Conservation (phyloP, 2,888 invertebrate species). For the Hesperia comma region DNA sequence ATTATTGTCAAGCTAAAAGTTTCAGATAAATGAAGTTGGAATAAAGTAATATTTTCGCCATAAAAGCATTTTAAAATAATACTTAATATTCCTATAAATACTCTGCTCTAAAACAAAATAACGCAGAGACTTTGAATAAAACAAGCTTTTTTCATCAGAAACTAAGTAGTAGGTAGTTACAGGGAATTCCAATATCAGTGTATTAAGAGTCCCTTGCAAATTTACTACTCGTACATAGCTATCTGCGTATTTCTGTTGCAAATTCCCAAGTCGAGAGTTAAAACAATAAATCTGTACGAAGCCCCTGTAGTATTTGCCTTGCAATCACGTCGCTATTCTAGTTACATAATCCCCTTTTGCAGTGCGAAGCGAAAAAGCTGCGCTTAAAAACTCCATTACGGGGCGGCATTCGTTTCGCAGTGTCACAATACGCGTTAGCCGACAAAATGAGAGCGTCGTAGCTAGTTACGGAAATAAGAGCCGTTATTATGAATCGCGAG, state of each 20-base stretch:
- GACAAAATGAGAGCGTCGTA: constrained; percentile 75
- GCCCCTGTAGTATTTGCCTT: constrained; percentile 60
- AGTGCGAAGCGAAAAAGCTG: constrained; percentile 66
- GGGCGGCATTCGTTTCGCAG: constrained; percentile 70
- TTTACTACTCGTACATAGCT: constrained; percentile 19
- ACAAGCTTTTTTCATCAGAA: background rate
- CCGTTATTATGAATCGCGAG: constrained; percentile 71
- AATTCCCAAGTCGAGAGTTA: constrained; percentile 55
- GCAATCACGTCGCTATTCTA: constrained; percentile 67
- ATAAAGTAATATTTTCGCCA: too few species aligned
- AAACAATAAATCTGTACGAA: constrained; percentile 62
- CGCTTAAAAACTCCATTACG: constrained; percentile 76
- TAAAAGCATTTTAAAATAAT: too few species aligned
- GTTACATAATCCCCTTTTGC: constrained; percentile 70
- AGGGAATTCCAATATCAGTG: constrained; percentile 13
- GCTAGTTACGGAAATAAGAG: constrained; percentile 80
- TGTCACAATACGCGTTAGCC: constrained; percentile 78
- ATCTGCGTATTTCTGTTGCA: constrained; percentile 48
- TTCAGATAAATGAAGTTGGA: too few species aligned
- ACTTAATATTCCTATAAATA: too few species aligned
- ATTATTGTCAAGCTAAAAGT: too few species aligned
- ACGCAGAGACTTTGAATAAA: background rate
- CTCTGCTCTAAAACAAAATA: too few species aligned
- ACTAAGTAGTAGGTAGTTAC: constrained; percentile 4
- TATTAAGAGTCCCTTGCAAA: constrained; percentile 34